These are phyloP conservation scores for Calypte anna DNA, from an alignment of 2,113 vertebrate species.

Conservation along the genomic window DNA sequence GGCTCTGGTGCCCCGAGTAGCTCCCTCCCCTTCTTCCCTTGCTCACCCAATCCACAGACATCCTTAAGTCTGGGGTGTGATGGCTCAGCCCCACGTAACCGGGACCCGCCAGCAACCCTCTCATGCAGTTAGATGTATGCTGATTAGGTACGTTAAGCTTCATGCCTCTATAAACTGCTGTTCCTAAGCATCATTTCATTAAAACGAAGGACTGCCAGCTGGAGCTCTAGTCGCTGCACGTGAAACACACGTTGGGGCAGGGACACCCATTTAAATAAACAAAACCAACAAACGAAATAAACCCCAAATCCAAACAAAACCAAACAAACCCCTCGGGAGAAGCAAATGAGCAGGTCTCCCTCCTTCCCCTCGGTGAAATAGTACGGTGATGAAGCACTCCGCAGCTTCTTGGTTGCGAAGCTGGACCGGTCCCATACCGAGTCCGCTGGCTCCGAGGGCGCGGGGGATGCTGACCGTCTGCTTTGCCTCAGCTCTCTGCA, in stretches of 20 bases:
- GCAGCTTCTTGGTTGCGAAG: rapidly evolving
- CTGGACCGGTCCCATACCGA: rapidly evolving
- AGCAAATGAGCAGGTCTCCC: background rate
- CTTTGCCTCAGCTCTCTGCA: background rate
- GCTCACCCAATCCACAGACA: rapidly evolving
- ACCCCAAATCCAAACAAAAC: too few species aligned
- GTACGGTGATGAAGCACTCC: too few species aligned
- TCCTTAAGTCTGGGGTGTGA: background rate
- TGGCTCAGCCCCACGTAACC: rapidly evolving
- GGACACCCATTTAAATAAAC: rapidly evolving
- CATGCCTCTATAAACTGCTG: background rate
- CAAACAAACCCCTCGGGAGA: background rate
- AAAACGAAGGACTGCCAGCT: too few species aligned
- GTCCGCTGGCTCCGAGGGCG: background rate
- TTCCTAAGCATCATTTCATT: background rate
- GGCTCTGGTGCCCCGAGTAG: background rate
- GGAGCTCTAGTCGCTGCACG: background rate
- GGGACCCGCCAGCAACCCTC: background rate
- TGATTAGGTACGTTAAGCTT: background rate
- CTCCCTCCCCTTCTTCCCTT: too few species aligned
- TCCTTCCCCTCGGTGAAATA: background rate
- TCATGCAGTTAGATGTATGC: too few species aligned
- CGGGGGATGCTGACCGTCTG: rapidly evolving
- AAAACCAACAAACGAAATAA: too few species aligned
- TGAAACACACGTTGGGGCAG: background rate